Evolutionary conservation across 2,797 vertebrate species (phyloP), one percentile per base, ranked within the genome.

Genomic region (Pachyuromys duprasi): DNA sequence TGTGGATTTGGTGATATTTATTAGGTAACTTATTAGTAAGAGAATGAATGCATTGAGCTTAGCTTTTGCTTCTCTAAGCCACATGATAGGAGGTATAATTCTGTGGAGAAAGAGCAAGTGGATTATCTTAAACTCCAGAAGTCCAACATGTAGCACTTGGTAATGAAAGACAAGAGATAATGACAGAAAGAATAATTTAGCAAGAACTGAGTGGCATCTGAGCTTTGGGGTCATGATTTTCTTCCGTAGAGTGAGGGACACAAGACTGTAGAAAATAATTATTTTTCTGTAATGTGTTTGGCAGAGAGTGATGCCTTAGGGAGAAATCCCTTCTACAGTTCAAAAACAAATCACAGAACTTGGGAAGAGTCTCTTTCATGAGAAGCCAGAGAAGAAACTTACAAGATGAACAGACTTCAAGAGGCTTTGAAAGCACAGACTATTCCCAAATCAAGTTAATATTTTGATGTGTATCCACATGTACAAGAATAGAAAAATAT

Each of bases 381-480:
- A 79, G 70, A 33, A 67, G 55, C 8, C 26, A 18, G 67, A 74
- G 60, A 78, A 6, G 28, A 33, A 17, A 39, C 14, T 28, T 78
- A 70, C 45, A 89, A 67, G 60, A 76, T n/a, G 57, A 49, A 72
- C 26, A 87, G 11, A 80, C 15, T 49, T 20, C 70, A 60, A 72
- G n/a, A 53, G 39, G 2, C 1, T 12, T 22, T 28, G 28, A 2
- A 92, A 86, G 83, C 70, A 80, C 2, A 20, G 31, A 94, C 22
- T 75, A 90, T 84, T 82, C 94, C 28, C 63, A 93, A 92, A 88
- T 20, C 83, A 60, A 75, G 3, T 89, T 24, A 93, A 80, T 63
- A 89, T 57, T 70, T 87, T 89, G 42, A 96, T 89, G 4, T 86
- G 11, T 9, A 67, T 80, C 0, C 76, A 20, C 36, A 69, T 75